Evolutionary conservation across 2,797 vertebrate species (phyloP).

Genomic region (Acropternis orthonyx): DNA sequence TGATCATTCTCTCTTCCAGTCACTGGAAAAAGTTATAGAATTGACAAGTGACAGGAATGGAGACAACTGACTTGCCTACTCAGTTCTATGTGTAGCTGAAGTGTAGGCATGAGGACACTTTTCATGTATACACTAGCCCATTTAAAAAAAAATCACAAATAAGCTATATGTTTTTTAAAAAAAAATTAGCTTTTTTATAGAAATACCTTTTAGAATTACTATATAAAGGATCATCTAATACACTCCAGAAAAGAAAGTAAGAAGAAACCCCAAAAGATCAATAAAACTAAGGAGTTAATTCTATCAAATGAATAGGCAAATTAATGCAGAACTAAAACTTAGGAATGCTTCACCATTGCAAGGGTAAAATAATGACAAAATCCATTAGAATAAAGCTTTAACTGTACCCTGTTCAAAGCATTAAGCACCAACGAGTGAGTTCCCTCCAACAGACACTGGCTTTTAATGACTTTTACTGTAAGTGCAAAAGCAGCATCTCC

Average conservation of each 20-base stretch:
- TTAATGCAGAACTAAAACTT: not conserved
- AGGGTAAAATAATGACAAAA: not conserved
- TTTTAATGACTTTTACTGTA: slow-evolving; percentile 85
- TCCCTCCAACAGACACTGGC: slow-evolving; percentile 88
- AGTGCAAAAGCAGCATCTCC: slow-evolving; percentile 80
- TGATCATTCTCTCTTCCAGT: not conserved
- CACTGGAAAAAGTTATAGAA: not conserved
- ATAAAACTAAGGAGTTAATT: not conserved
- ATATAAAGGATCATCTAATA: not conserved
- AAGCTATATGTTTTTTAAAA: not conserved
- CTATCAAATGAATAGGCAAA: not conserved
- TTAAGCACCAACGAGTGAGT: slow-evolving; percentile 86
- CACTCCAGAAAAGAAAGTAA: not conserved
- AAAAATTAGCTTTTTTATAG: not conserved
- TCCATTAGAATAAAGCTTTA: not conserved
- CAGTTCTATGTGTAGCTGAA: not conserved
- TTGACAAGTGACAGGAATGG: not conserved
- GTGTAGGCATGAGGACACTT: not conserved
- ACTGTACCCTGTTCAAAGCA: slow-evolving; percentile 88
- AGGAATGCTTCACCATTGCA: not conserved
- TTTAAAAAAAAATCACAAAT: not conserved
- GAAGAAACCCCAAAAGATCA: not conserved
- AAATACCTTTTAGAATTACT: not conserved
- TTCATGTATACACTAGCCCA: not conserved
- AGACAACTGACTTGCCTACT: not conserved